Conservation (phyloP, 2,797 vertebrate species). For the Malurus splendens region DNA sequence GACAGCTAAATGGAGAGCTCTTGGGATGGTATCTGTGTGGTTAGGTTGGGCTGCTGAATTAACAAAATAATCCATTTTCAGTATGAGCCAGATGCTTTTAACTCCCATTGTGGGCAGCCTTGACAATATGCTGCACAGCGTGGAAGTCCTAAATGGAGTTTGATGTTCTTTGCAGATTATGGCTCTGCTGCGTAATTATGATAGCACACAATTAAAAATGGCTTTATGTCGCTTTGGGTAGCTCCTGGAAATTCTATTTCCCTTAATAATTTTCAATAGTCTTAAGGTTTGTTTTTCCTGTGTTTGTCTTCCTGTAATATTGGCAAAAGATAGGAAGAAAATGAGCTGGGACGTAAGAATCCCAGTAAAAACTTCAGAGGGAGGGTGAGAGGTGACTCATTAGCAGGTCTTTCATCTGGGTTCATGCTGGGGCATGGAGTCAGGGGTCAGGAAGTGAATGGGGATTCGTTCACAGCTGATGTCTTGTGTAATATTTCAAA, state of each 20-base stretch:
- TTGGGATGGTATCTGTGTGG: not conserved
- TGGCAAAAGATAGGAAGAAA: conserved; percentile 26
- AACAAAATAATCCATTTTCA: not conserved
- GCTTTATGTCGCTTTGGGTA: not conserved
- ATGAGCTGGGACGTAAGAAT: not conserved
- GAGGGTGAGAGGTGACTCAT: conserved; percentile 5
- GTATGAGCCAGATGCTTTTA: not conserved
- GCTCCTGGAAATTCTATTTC: not conserved
- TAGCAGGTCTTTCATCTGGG: conserved; percentile 15
- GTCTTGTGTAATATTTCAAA: conserved; percentile 9
- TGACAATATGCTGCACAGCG: rapidly evolving
- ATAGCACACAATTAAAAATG: not conserved
- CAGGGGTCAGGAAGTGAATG: conserved; percentile 11
- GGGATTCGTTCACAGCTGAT: not conserved
- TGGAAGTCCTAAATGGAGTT: not conserved
- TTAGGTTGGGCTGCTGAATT: not conserved
- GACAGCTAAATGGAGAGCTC: not conserved
- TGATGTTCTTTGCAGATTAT: conserved; percentile 16
- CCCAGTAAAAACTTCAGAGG: not conserved
- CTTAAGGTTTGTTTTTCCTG: conserved; percentile 28
- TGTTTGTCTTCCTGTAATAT: not conserved
- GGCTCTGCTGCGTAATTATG: not conserved
- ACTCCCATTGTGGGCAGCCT: not conserved
- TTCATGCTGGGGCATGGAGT: not conserved
- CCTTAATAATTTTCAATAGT: conserved; percentile 10